phyloP scores from a whole-genome alignment of 2,797 vertebrate species.

The Enteromius trimaculatus region DNA sequence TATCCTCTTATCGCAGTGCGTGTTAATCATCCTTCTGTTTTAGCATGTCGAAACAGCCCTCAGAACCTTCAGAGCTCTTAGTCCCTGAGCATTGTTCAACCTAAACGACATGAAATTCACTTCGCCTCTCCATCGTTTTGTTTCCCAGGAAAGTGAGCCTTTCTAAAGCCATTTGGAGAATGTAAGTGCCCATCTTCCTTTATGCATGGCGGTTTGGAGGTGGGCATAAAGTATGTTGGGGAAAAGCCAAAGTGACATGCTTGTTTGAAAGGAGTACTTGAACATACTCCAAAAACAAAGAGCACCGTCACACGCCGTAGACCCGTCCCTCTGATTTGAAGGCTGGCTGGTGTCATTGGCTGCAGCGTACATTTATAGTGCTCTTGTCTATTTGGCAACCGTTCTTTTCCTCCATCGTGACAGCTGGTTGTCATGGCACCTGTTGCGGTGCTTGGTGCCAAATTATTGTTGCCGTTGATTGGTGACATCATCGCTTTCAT shows the following conservation, averaged over 20 bases:
- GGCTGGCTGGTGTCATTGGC: conserved; percentile 53
- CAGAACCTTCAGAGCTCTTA: conserved; percentile 35
- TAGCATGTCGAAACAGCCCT: conserved; percentile 37
- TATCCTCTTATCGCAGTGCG: conserved; percentile 25
- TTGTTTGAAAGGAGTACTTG: conserved; percentile 56
- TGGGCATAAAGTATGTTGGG: conserved; percentile 51
- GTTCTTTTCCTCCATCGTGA: conserved; percentile 55
- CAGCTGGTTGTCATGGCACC: conserved; percentile 66
- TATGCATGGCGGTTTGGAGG: conserved; percentile 49
- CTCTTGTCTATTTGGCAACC: conserved; percentile 56
- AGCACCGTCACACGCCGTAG: conserved; percentile 39
- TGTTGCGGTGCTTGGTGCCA: conserved; percentile 57
- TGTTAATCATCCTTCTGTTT: conserved; percentile 47
- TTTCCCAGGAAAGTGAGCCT: conserved; percentile 49
- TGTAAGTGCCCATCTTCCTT: conserved; percentile 56
- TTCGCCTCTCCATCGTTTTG: conserved; percentile 46
- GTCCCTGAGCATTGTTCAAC: conserved; percentile 50
- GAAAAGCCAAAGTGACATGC: conserved; percentile 55
- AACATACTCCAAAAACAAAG: conserved; percentile 60
- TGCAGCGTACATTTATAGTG: conserved; percentile 53
- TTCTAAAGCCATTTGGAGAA: conserved; percentile 53
- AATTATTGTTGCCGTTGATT: conserved; percentile 56
- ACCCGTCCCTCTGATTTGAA: conserved; percentile 38
- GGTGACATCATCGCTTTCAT: conserved; percentile 57
- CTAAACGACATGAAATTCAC: conserved; percentile 44